Percentiles rank a stretch among this genome's conserved stretches.
phyloP scores from a whole-genome alignment of 2,797 vertebrate species.

The Apogon talboti region DNA sequence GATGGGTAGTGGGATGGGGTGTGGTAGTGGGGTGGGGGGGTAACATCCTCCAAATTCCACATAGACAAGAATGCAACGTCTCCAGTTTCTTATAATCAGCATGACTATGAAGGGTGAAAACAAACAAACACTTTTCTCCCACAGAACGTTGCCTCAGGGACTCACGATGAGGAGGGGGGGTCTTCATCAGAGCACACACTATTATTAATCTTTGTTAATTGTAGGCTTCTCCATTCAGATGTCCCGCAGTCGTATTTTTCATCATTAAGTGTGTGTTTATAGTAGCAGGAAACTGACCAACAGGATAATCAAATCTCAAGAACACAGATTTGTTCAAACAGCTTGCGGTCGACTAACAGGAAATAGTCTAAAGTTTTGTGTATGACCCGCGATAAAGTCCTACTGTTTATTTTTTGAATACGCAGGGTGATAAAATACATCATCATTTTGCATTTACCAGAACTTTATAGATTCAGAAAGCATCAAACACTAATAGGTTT shows the following conservation, averaged over 20 bases:
- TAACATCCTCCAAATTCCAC: conserved; percentile 55
- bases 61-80: conserved; percentile 59
- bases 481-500: background rate
- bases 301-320: conserved; percentile 32
- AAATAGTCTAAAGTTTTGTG: background rate
- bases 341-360: background rate
- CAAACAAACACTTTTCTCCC: conserved; percentile 79
- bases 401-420: background rate
- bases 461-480: background rate
- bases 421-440: background rate
- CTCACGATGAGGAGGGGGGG: conserved; percentile 43
- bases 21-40: background rate
- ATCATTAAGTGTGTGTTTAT: conserved; percentile 68
- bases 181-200: conserved; percentile 60
- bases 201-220: conserved; percentile 86
- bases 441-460: no score
- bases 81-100: conserved; percentile 82
- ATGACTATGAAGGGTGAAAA: conserved; percentile 72
- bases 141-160: conserved; percentile 67
- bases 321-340: conserved; percentile 1
- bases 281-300: conserved; percentile 44
- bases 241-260: conserved; percentile 72
- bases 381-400: background rate
- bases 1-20: background rate
- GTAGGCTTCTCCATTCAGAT: conserved; percentile 69